Base-by-base conservation (phyloP, 2,888 invertebrate genomes). In the Priocnemis perturbator region DNA sequence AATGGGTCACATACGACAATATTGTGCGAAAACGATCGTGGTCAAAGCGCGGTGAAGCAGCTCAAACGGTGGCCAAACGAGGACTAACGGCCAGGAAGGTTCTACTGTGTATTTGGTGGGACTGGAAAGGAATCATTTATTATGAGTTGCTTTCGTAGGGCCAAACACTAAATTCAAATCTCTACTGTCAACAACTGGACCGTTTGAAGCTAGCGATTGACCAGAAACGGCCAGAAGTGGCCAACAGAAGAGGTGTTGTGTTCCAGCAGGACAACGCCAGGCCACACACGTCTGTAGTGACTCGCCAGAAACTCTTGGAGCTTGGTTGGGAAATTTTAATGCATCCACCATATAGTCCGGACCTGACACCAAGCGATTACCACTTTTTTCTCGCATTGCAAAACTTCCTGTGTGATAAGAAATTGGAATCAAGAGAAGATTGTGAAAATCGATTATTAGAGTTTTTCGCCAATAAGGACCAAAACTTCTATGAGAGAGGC, bases 341-440 rank as follows among this genome's bases (percentile, higher is more conserved):
- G 19, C 52, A 52, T 44, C 52, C 53, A 37, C 44, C 61, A 17
- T 30, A 44, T 57, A 57, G 44, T 17, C 44, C 57, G 3, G 37
- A 57, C 44, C 37, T 57, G 30, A 19, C 57, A 57, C 57, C 19
- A 57, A 37, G 11, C 20, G 59, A 48, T 21, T 55, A 55, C 47
- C 47, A 47, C 17, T 15, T 85, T 76, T 78, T 83, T 68, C 57
- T 82, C 30, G 63, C 70, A 55, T 50, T 69, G 65, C 61, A 72
- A 52, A 78, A 77, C 69, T 65, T 55, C 47, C 69, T 79, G 64
- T 56, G 64, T 74, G 73, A 66, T 68, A 63, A 52, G 56, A 78
- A 76, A 30, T 68, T 79, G 61, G 52, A 23, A 20, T 70, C 73
- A 63, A 69, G 44, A 74, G 56, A 65, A 30, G 64, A 58, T 47